These are phyloP conservation scores for Periparus ater DNA, from an alignment of 2,797 vertebrate species.

Conservation along the genomic window DNA sequence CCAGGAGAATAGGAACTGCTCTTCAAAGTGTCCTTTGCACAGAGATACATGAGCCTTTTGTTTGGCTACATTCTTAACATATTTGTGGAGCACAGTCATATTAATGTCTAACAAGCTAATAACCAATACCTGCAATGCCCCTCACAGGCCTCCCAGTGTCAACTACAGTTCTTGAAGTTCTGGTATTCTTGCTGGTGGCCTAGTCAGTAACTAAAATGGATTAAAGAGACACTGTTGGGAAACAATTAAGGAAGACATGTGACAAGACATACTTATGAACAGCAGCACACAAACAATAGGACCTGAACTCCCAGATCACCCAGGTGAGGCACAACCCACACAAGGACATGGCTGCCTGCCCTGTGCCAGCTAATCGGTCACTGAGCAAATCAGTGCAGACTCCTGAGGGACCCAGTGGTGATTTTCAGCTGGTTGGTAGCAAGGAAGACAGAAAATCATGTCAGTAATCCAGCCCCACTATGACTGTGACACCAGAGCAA, in stretches of 20 bases:
- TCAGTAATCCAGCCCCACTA: not conserved
- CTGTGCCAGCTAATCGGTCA: not conserved
- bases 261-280: not conserved
- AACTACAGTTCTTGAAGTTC: not conserved
- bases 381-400: not conserved
- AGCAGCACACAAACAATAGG: not conserved
- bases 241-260: not conserved
- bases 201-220: slow-evolving; percentile 14
- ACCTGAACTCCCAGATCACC: not conserved
- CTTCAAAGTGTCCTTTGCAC: not conserved
- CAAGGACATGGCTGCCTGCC: not conserved
- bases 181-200: not conserved
- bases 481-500: not conserved
- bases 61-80: not conserved
- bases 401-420: not conserved
- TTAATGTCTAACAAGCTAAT: slow-evolving; percentile 47
- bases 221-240: not conserved
- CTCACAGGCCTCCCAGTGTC: not conserved
- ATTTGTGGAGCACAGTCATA: not conserved
- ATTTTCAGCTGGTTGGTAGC: not conserved
- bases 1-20: not conserved
- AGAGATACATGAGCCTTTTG: not conserved
- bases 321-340: not conserved
- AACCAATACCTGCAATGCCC: not conserved
- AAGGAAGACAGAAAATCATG: not conserved